Percentiles rank a stretch among this genome's conserved stretches.
Evolutionary conservation across 2,113 vertebrate genomes (phyloP).

Genomic region (Balaeniceps rex): DNA sequence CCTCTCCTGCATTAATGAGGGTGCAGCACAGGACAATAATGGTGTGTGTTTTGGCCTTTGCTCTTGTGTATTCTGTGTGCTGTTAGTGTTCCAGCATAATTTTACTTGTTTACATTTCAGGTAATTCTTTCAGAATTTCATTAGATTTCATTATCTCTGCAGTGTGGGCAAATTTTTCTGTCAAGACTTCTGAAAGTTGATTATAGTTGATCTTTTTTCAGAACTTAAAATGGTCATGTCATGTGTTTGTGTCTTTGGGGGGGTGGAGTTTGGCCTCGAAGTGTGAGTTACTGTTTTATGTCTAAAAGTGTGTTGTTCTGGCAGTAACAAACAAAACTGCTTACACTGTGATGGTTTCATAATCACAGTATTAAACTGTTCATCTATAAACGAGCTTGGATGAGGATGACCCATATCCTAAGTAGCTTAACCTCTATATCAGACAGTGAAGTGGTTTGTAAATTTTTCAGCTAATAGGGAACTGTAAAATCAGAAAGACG

Average conservation of each 20-base stretch:
- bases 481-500: not conserved
- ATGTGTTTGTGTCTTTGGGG: not conserved
- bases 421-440: conserved; percentile 46
- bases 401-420: conserved; percentile 57
- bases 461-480: not conserved
- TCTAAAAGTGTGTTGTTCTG: not conserved
- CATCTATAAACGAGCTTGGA: conserved; percentile 52
- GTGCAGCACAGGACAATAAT: conserved; percentile 40
- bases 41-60: conserved; percentile 44
- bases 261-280: not conserved
- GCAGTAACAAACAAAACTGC: conserved; percentile 13
- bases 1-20: conserved; percentile 42
- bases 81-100: not conserved
- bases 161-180: not conserved
- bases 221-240: not conserved
- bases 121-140: not conserved
- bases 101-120: conserved; percentile 23
- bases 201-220: not conserved
- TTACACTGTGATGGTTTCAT: conserved; percentile 22
- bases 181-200: not conserved
- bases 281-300: not conserved
- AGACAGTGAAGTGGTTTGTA: not conserved
- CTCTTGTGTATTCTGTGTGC: not conserved
- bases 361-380: conserved; percentile 37
- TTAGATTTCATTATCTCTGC: not conserved